Evolutionary conservation across 2,113 vertebrate genomes (phyloP), one percentile per base, ranked within the genome.

Genomic region (Nicator chloris): DNA sequence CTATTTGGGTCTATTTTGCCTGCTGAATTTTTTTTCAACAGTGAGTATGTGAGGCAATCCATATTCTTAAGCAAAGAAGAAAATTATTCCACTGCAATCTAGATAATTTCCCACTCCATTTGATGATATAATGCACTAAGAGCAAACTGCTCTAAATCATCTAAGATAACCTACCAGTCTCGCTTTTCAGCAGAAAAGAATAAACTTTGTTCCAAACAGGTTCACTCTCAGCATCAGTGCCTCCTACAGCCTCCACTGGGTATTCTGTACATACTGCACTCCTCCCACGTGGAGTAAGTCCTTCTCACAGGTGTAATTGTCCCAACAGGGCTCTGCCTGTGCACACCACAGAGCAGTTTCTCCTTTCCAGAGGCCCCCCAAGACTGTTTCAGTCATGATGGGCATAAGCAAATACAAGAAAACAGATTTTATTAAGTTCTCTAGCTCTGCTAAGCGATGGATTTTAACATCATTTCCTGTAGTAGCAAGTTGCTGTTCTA

Each of bases 71-170:
- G 85, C 57, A 92, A 88, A 90, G 82, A 70, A 61, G 37, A 78
- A 91, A 93, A 93, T 81, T 24, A 75, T 92, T 89, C 83, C 31
- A 39, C 53, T 56, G 85, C 80, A 79, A 86, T 83, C 53, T 86
- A 82, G 90, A 88, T 86, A 95, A 95, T 95, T 64, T 84, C 92
- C 75, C 86, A 92, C 88, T 90, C 83, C 51, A 49, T 35, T 60
- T 77, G 81, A 92, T 68, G 68, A 82, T 64, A 93, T 84, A 93
- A 96, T 75, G 80, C 56, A 59, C 75, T 72, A 86, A 70, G 33
- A 95, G 69, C 56, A 93, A 89, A 95, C 92, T 92, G 61, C 92
- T 87, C 68, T 88, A 92, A 93, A 97, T 96, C 65, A 86, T 65
- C 53, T 60, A 28, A 51, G 86, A 78, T 56, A 95, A 78, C 64